Percentiles rank a stretch among this genome's conserved stretches.
Evolutionary conservation across 2,113 vertebrate species (phyloP).

Genomic region (Athene noctua): DNA sequence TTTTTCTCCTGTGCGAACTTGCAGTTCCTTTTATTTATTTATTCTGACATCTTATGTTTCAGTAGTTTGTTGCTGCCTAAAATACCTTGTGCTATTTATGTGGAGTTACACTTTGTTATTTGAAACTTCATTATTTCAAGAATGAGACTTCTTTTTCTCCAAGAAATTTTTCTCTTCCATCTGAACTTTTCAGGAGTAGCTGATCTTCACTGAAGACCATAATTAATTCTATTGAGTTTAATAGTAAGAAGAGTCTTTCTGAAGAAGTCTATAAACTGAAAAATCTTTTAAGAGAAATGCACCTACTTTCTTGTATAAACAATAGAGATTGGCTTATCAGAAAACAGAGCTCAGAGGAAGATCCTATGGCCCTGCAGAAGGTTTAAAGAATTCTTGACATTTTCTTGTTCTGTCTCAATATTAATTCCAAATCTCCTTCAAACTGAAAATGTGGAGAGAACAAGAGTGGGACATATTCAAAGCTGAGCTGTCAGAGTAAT

Average conservation of each 20-base stretch:
- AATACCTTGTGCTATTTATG: not conserved
- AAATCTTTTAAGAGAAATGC: not conserved
- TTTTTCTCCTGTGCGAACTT: not conserved
- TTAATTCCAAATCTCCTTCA: not conserved
- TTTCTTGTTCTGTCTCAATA: not conserved
- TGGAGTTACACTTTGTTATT: conserved; percentile 45
- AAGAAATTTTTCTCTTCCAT: conserved; percentile 59
- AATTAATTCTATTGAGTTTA: not conserved
- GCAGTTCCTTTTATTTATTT: not conserved
- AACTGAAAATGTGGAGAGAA: not conserved
- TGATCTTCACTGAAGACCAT: conserved; percentile 24
- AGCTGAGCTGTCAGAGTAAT: not conserved
- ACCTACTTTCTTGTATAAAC: not conserved
- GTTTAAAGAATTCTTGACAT: not conserved
- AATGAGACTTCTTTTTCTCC: conserved; percentile 20
- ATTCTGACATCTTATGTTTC: not conserved
- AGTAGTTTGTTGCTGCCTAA: not conserved
- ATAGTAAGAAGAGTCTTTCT: not conserved
- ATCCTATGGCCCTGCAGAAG: not conserved
- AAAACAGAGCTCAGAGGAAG: not conserved
- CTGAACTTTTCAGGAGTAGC: conserved; percentile 1
- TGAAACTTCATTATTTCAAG: conserved; percentile 46
- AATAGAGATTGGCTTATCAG: not conserved
- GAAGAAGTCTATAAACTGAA: not conserved
- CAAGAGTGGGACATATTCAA: not conserved